Evolutionary conservation across 2,113 vertebrate genomes (phyloP).

Genomic region (Choloepus hoffmanni): DNA sequence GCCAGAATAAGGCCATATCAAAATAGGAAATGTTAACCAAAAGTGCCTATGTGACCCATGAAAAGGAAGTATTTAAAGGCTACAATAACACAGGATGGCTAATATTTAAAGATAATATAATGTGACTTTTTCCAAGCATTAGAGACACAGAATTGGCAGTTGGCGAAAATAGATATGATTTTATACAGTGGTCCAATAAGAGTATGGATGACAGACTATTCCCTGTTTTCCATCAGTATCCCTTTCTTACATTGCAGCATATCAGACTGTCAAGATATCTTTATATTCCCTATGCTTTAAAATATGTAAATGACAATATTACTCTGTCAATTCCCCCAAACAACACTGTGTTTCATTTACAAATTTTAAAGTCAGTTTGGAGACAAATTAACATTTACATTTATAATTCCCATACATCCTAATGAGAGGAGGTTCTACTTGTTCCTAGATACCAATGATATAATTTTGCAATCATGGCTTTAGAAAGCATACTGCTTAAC

Average conservation of each 20-base stretch:
- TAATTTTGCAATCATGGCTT: conserved; percentile 67
- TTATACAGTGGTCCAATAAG: conserved; percentile 72
- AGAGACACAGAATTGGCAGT: conserved; percentile 66
- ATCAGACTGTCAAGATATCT: conserved; percentile 73
- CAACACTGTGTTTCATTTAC: conserved; percentile 59
- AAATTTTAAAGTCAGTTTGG: conserved; percentile 68
- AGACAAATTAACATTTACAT: conserved; percentile 71
- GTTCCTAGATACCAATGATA: conserved; percentile 56
- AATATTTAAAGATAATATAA: conserved; percentile 77
- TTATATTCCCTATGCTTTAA: conserved; percentile 63
- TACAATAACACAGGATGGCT: conserved; percentile 66
- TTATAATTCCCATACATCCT: conserved; percentile 34
- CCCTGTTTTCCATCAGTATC: conserved; percentile 61
- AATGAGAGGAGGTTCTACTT: conserved; percentile 54
- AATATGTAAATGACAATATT: conserved; percentile 78
- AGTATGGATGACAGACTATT: conserved; percentile 77
- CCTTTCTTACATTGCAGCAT: neutral
- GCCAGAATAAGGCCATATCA: conserved; percentile 76
- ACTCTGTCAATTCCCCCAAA: conserved; percentile 49
- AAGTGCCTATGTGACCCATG: conserved; percentile 64
- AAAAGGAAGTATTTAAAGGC: conserved; percentile 72
- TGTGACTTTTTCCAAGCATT: conserved; percentile 70
- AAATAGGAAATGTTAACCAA: conserved; percentile 81
- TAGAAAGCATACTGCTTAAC: conserved; percentile 49
- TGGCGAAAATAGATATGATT: conserved; percentile 79